Evolutionary conservation across 2,888 invertebrate species (phyloP), one percentile per base, ranked within the genome.

Genomic region (Nudaria mundana): DNA sequence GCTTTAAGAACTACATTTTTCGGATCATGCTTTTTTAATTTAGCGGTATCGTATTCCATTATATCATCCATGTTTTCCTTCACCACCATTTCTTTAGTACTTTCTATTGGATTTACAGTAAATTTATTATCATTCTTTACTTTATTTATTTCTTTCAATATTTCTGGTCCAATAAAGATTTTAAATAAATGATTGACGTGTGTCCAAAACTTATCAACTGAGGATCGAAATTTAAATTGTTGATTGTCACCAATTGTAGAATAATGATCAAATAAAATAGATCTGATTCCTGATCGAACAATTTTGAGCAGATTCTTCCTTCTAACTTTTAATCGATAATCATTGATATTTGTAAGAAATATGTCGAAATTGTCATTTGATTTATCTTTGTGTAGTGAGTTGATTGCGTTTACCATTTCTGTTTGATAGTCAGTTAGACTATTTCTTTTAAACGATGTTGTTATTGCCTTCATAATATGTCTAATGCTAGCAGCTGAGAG

Each of bases 181-280:
- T n/a, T n/a, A n/a, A n/a, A 15, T 16, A 15, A 6, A 6, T 11
- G 23, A n/a, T 13, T 11, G 2, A 10, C 12, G 14, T 35, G 4
- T 1, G 8, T 14, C 5, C 20, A 28, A 11, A 28, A 28, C 0
- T 35, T 20, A 6, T 7, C 5, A 10, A 65, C 12, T 33, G 47
- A 57, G 0, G 40, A 16, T 37, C 55, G 64, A 1, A 67, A 47
- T 24, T 63, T 60, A 34, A 32, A 45, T 15, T 63, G 60, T 2
- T 54, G 61, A 2, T 66, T 51, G 1, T 30, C 7, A 12, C 58
- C 61, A 0, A 76, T 44, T 13, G 52, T 49, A 1, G 66, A 62
- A 41, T 66, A 71, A 39, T 76, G 67, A 40, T 76, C 69, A 25
- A 71, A 67, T 2, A 78, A 15, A 0, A 70, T 14, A 11, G 42